Evolutionary conservation across 2,113 vertebrate genomes (phyloP), one percentile per base, ranked within the genome.

Genomic region (Circaetus cinerascens): DNA sequence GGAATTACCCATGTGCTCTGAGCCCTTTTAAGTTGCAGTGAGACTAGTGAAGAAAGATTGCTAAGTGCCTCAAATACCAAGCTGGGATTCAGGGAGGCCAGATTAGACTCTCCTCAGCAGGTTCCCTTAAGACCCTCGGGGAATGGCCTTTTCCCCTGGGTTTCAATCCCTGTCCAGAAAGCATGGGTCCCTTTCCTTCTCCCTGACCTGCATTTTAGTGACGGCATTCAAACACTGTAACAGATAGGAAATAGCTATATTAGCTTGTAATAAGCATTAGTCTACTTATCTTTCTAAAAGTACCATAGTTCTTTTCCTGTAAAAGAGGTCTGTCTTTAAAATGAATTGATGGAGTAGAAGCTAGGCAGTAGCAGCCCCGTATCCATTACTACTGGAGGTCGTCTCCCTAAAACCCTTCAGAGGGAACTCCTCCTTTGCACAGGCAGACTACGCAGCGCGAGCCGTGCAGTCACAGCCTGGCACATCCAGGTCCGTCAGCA

Each of bases 401-500:
- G 9, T 6, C 23, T 77, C 56, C 46, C 41, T 86, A 25, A 29
- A 55, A 25, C 4, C 25, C 48, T 72, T 13, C 23, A 16, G 51
- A 46, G 45, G 38, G 43, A 79, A 1, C 5, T 50, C 38, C 27
- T 60, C 12, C 16, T 43, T 15, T 5, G 18, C 7, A 5, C 1
- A 26, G 51, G 14, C 15, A 13, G 20, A 3, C 15, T 10, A 3
- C 1, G 7, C 19, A 17, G 43, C 4, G 1, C 1, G 7, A 90
- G 29, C 46, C 36, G 3, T 15, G 36, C 50, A 25, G 40, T 5
- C 48, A 13, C 57, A 75, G 76, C 75, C 72, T 36, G 55, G 53
- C 57, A 40, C 60, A 17, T 34, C n/a, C 87, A 77, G 38, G n/a
- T 45, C 80, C 84, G 41, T 30, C 81, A 72, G 56, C 56, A n/a